phyloP scores from a whole-genome alignment of 2,797 vertebrate species.

The Sebastes iracundus region DNA sequence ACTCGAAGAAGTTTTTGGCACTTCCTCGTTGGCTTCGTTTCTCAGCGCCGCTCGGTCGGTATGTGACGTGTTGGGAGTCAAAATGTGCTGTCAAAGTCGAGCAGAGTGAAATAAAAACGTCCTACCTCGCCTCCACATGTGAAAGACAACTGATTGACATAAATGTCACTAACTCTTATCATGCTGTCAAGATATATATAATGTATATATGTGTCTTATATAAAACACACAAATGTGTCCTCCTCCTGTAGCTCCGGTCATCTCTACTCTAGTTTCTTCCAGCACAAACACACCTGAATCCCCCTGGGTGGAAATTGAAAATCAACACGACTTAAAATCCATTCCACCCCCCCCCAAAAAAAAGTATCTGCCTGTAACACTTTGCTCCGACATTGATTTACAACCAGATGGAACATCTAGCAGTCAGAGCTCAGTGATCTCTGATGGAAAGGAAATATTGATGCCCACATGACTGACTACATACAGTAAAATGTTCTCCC shows the following conservation, averaged over 20 bases:
- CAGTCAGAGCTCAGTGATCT: constrained; percentile 52
- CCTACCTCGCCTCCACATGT: neutral
- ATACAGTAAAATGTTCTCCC: neutral
- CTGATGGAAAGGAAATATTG: constrained; percentile 62
- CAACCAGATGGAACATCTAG: constrained; percentile 36
- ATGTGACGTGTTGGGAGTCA: neutral
- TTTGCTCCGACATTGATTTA: constrained; percentile 45
- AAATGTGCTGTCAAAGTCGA: constrained; percentile 20
- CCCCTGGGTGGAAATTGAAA: constrained; percentile 27
- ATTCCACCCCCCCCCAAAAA: neutral
- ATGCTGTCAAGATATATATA: neutral
- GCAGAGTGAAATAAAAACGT: neutral
- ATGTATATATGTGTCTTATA: neutral
- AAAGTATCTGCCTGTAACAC: constrained; percentile 27
- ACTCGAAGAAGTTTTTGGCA: too few relatives aligned
- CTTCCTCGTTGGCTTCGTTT: too few relatives aligned
- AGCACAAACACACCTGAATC: neutral
- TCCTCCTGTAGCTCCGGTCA: neutral
- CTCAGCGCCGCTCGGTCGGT: too few relatives aligned
- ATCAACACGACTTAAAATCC: constrained; percentile 38
- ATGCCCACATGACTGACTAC: constrained; percentile 30
- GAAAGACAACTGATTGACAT: neutral
- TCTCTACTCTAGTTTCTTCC: neutral
- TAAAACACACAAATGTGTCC: neutral
- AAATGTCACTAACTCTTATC: neutral